Percentiles rank a stretch among this genome's conserved stretches.
Conservation (phyloP, 2,888 invertebrate genomes). For the Platerodrilus igneus region DNA sequence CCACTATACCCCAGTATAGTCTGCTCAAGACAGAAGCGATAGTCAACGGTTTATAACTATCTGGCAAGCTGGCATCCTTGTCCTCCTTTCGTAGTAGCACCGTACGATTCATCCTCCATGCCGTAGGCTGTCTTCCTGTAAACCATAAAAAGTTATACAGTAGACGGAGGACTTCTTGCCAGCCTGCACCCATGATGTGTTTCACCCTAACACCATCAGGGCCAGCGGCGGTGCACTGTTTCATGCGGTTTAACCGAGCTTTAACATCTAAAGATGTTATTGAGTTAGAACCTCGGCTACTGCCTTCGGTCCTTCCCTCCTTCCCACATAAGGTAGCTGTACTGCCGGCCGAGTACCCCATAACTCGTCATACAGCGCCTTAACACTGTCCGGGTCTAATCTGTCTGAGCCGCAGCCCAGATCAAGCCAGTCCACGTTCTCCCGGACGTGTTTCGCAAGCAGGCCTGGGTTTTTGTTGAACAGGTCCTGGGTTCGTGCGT, state of each 20-base stretch:
- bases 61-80: constrained; percentile 28
- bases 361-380: constrained; percentile 27
- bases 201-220: constrained; percentile 26
- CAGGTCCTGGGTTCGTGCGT: constrained; percentile 35
- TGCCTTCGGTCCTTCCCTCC: too few relatives aligned
- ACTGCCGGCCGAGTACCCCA: constrained; percentile 29
- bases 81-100: constrained; percentile 36
- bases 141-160: constrained; percentile 22
- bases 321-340: constrained; percentile 25
- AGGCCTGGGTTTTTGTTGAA: constrained; percentile 33
- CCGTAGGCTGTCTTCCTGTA: constrained; percentile 23
- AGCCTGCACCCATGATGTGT: constrained; percentile 15
- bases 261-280: constrained; percentile 18
- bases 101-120: constrained; percentile 36
- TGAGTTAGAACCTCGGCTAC: constrained; percentile 11
- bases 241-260: constrained; percentile 21
- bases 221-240: constrained; percentile 27
- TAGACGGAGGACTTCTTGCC: constrained; percentile 16
- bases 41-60: constrained; percentile 37
- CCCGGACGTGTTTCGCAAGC: constrained; percentile 31
- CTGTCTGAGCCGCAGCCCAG: too few relatives aligned
- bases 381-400: constrained; percentile 21
- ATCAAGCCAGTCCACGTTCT: constrained; percentile 24
- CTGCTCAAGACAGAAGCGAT: constrained; percentile 34
- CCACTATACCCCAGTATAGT: constrained; percentile 33